Evolutionary conservation across 2,113 vertebrate genomes (phyloP).

Genomic region (Fregetta grallaria): DNA sequence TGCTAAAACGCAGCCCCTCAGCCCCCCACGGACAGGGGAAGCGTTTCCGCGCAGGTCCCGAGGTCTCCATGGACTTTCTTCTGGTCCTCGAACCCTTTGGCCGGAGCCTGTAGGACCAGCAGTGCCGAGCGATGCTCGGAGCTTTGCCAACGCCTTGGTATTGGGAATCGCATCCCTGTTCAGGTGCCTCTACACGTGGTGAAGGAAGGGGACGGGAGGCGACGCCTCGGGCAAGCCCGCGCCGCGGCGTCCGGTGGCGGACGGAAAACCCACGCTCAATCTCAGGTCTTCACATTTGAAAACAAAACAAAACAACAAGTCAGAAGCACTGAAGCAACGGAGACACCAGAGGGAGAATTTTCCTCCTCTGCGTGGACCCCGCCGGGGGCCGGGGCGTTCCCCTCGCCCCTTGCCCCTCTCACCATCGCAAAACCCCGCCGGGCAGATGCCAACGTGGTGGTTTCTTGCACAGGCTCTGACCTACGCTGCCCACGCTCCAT

Average conservation of each 20-base stretch:
- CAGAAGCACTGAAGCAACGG: slow-evolving; percentile 32
- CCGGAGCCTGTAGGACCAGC: slow-evolving; percentile 22
- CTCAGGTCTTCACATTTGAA: slow-evolving; percentile 76
- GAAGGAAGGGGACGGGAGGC: slow-evolving; percentile 53
- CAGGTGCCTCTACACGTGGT: slow-evolving; percentile 71
- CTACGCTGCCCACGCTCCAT: neutral
- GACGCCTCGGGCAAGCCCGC: slow-evolving; percentile 40
- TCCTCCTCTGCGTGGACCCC: neutral
- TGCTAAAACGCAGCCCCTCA: slow-evolving; percentile 72
- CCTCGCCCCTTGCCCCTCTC: neutral
- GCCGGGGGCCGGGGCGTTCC: neutral
- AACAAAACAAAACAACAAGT: slow-evolving; percentile 18
- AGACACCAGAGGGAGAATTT: neutral
- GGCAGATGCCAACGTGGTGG: neutral
- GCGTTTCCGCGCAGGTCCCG: slow-evolving; percentile 35
- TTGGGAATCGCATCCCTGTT: slow-evolving; percentile 65
- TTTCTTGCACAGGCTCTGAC: neutral
- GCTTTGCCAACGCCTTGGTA: slow-evolving; percentile 63
- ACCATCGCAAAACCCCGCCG: neutral
- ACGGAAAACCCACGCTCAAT: slow-evolving; percentile 71
- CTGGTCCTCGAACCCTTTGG: slow-evolving; percentile 25
- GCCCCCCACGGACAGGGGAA: slow-evolving; percentile 20
- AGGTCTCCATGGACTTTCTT: slow-evolving; percentile 46
- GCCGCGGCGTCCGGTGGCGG: slow-evolving; percentile 22
- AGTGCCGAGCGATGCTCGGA: neutral